A percentile compares a stretch with the other conserved stretches of the same genome.
Conservation (phyloP, 2,797 vertebrate genomes). For the Lacerta agilis region DNA sequence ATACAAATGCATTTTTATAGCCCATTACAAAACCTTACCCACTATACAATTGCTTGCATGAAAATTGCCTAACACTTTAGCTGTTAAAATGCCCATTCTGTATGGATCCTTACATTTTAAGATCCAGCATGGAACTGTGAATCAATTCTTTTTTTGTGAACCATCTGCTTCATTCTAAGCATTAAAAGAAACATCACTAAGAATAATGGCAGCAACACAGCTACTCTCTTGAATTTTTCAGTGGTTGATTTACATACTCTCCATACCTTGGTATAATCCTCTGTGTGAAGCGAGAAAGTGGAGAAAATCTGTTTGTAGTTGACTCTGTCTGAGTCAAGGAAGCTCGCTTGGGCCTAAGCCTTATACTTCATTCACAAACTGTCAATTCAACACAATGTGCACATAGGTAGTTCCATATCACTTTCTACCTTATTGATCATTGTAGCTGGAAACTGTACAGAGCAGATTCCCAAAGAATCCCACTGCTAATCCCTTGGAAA, state of each 20-base stretch:
- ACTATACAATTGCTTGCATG: slow-evolving; percentile 10
- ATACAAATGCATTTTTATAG: slow-evolving; percentile 1
- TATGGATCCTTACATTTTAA: slow-evolving; percentile 8
- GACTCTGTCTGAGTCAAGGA: too few species aligned
- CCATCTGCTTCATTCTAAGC: slow-evolving; percentile 16
- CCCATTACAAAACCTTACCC: slow-evolving; percentile 40
- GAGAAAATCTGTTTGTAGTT: too few species aligned
- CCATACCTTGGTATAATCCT: background rate
- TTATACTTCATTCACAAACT: background rate
- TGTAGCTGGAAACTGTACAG: background rate
- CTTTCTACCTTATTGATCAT: background rate
- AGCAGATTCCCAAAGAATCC: background rate
- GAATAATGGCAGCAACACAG: background rate
- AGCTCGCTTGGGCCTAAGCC: background rate
- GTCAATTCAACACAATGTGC: background rate
- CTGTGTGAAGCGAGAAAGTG: too few species aligned
- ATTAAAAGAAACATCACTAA: slow-evolving; percentile 11
- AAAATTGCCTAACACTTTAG: background rate
- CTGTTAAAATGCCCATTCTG: slow-evolving; percentile 7
- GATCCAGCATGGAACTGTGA: background rate
- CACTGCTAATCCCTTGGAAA: background rate
- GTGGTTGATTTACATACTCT: background rate
- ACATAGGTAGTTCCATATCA: background rate
- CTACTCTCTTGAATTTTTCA: background rate
- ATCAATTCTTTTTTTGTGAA: background rate